Conservation (phyloP, 2,888 invertebrate species). For the Bellardia pandia region DNA sequence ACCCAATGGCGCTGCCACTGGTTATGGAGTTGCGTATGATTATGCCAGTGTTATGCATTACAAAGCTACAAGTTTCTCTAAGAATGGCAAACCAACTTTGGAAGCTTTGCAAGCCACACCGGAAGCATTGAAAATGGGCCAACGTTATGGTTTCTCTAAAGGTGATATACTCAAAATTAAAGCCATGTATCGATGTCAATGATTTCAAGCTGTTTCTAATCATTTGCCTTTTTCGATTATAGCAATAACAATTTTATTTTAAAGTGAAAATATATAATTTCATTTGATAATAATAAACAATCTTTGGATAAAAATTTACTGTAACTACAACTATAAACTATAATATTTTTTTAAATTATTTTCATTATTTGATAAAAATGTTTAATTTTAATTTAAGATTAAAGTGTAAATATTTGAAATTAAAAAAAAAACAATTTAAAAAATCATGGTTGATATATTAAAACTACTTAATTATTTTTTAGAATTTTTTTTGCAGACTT, state of each 20-base stretch:
- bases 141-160: constrained; percentile 80
- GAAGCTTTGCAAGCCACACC: constrained; percentile 86
- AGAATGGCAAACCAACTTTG: constrained; percentile 89
- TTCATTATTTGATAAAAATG: not conserved
- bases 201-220: not conserved
- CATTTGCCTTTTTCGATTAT: not conserved
- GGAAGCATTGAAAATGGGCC: constrained; percentile 79
- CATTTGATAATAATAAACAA: constrained; percentile 26
- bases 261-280: constrained; percentile 39
- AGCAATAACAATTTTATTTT: constrained; percentile 48
- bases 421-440: not conserved
- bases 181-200: constrained; percentile 80
- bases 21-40: constrained; percentile 89
- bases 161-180: constrained; percentile 81
- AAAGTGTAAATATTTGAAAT: not conserved
- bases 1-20: constrained; percentile 85
- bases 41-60: constrained; percentile 94
- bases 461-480: not conserved
- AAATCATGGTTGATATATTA: not conserved
- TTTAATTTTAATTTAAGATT: not conserved
- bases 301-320: constrained; percentile 57
- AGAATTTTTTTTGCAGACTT: not conserved
- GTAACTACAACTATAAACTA: constrained; percentile 25
- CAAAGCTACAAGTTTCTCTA: constrained; percentile 89
- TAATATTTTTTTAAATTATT: not conserved